Percentiles rank a stretch among this genome's conserved stretches.
Evolutionary conservation across 2,888 invertebrate genomes (phyloP).

Genomic region (Mythimna vitellina): DNA sequence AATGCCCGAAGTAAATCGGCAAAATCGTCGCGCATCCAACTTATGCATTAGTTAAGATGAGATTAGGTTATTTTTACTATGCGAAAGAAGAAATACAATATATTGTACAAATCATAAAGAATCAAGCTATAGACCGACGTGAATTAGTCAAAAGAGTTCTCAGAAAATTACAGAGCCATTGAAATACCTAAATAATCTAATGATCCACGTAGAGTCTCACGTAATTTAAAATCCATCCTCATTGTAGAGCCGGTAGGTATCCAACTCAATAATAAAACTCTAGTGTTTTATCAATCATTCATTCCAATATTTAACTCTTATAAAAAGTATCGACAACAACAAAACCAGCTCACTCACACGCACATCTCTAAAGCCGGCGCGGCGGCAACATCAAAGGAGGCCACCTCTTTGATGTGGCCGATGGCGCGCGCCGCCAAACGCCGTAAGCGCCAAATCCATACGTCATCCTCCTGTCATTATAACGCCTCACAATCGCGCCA

Average conservation of each 20-base stretch:
- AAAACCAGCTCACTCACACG: conserved; percentile 62
- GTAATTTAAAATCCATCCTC: neutral
- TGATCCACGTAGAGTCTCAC: neutral
- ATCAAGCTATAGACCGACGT: neutral
- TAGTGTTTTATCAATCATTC: no score
- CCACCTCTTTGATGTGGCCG: conserved; percentile 91
- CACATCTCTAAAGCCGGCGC: conserved; percentile 82
- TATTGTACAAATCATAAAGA: neutral
- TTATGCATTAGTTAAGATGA: no score
- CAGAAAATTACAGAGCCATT: neutral
- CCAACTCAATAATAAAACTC: neutral
- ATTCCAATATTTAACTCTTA: neutral
- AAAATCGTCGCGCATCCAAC: neutral
- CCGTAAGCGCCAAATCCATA: conserved; percentile 91
- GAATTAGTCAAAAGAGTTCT: neutral
- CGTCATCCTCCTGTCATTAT: conserved; percentile 91
- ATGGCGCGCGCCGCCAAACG: conserved; percentile 90
- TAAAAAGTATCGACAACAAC: conserved; percentile 69
- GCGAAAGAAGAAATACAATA: no score
- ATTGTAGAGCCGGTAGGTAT: neutral
- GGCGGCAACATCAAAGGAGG: conserved; percentile 90
- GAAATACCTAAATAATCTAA: neutral
- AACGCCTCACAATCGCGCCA: conserved; percentile 88
- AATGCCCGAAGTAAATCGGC: neutral
- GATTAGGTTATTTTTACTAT: no score